Base-by-base conservation (phyloP, 2,888 invertebrate genomes). In the Drosophila fungiperda region DNA sequence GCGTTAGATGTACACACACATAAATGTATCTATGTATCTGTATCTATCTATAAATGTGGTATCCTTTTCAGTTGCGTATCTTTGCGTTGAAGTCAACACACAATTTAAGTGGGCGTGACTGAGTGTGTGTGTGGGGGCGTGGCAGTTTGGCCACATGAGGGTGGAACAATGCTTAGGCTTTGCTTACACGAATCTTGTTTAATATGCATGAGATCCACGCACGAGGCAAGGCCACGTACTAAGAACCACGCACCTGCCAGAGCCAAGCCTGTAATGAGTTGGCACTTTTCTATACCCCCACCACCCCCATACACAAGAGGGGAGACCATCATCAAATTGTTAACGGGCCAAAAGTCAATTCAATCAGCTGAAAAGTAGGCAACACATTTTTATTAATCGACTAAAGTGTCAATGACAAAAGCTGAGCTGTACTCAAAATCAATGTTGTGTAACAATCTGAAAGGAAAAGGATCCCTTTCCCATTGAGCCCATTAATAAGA, bases 161-260 rank as follows among this genome's bases (percentile, higher is more conserved):
- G 38, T 8, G 45, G 42, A 50, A 72, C 72, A 78, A 69, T 59
- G 80, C 86, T 76, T 71, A 66, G 68, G 69, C 74, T 49, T 83
- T 82, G 86, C 83, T 85, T 79, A 76, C 83, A 80, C 76, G 76
- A 86, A 77, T 62, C 80, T 70, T 68, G 86, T 86, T 83, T 78
- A 73, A 83, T 86, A 86, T 83, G 82, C 87, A 83, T 80, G 87
- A 80, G 78, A 80, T 68, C 63, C 72, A 66, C 68, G 71, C 80
- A 76, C 68, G 15, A 8, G 15, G 45, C 65, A 29, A 29, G 29
- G 29, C 5, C 29, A 29, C 29, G 5, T 29, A 29, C 6, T 6
- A 29, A 6, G 29, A 1, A 29, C 29, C 29, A 67, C 80, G 55
- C 77, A 70, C 66, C 64, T 70, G 74, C 59, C 68, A 57, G 26